Evolutionary conservation across 2,888 invertebrate species (phyloP).

Genomic region (Chaetogeoica ovagalla): DNA sequence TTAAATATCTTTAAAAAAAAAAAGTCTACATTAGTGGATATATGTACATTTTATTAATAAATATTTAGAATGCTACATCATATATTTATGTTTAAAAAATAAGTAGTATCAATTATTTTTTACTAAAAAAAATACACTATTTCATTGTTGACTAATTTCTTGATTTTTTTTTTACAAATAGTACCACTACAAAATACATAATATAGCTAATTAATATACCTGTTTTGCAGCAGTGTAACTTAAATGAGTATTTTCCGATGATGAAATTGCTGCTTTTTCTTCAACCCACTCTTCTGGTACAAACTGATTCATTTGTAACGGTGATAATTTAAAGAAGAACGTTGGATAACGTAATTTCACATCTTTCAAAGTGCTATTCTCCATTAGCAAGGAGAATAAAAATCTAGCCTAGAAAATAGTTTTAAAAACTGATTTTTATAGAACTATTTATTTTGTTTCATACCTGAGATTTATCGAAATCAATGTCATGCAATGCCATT

Average conservation of each 20-base stretch:
- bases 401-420: slow-evolving; percentile 36
- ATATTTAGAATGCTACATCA: no score
- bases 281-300: slow-evolving; percentile 32
- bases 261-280: slow-evolving; percentile 22
- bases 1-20: slow-evolving; percentile 37
- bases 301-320: slow-evolving; percentile 39
- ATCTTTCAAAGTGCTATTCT: slow-evolving; percentile 33
- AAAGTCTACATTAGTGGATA: background rate
- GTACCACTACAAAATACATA: background rate
- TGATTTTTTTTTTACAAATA: no score
- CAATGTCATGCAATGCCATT: slow-evolving; percentile 15
- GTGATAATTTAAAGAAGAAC: slow-evolving; percentile 38
- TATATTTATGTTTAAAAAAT: no score
- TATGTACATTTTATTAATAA: background rate
- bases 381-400: slow-evolving; percentile 33
- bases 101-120: no score
- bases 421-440: background rate
- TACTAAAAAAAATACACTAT: background rate
- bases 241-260: slow-evolving; percentile 18
- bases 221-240: slow-evolving; percentile 44
- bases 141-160: background rate
- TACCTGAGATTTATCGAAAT: slow-evolving; percentile 37
- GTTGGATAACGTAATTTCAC: slow-evolving; percentile 12
- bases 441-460: background rate
- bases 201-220: slow-evolving; percentile 6